phyloP scores from a whole-genome alignment of 30 jellyfish, hydroid and myxozoan species.

The Catostylus mosaicus region DNA sequence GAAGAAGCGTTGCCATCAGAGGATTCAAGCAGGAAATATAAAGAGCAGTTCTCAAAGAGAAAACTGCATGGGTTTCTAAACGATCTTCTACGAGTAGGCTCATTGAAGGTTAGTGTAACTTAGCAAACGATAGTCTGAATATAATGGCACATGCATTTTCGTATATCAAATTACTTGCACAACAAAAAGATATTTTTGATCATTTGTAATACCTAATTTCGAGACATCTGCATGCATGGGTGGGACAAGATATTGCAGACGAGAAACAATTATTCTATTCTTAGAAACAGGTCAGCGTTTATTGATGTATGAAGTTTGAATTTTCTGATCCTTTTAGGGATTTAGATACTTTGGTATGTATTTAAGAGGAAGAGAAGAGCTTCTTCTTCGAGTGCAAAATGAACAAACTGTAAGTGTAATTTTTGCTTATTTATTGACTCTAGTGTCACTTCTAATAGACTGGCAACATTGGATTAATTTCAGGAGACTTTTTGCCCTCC shows the following conservation, averaged over 20 bases:
- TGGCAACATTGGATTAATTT: no score
- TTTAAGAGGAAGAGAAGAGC: slow-evolving; percentile 92
- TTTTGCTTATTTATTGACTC: no score
- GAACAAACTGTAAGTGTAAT: slow-evolving; percentile 73
- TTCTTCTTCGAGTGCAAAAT: slow-evolving; percentile 75
- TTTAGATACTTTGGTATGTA: slow-evolving; percentile 81
- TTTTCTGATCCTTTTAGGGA: slow-evolving; percentile 76
- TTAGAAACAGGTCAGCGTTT: no score
- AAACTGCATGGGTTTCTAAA: slow-evolving; percentile 77
- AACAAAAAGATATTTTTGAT: no score
- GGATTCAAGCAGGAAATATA: slow-evolving; percentile 12
- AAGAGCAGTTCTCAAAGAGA: slow-evolving; percentile 48
- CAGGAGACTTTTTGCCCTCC: no score
- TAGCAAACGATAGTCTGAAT: neutral
- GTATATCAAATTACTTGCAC: neutral
- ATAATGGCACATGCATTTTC: neutral
- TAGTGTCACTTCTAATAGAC: no score
- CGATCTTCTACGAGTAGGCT: slow-evolving; percentile 80
- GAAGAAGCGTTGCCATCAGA: neutral
- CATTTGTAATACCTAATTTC: no score
- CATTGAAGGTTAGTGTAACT: slow-evolving; percentile 70
- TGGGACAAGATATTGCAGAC: no score
- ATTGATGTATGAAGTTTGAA: no score
- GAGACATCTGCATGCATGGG: no score
- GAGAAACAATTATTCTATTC: no score